Base-by-base conservation (phyloP, 2,797 vertebrate species). In the Poeciliopsis presidionis region DNA sequence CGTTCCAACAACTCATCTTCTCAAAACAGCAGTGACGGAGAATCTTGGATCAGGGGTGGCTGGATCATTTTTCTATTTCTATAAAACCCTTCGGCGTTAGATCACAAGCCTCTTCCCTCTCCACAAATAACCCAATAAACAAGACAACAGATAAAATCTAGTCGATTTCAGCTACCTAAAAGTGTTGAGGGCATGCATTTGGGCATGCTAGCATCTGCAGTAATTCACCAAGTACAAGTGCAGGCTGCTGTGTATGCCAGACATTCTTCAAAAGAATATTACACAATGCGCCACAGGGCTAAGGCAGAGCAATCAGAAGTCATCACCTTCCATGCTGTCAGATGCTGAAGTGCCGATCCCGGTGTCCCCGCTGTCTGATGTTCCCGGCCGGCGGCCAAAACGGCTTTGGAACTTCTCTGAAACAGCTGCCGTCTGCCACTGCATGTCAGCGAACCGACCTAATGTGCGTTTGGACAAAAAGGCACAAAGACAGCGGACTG, bases 311-410 rank as follows among this genome's bases (percentile, higher is more conserved):
- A 87, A 77, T 55, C 65, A 81, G 80, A 77, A 82, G 77, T 79
- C 83, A 79, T 97, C 94, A 99, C 98, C 98, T 91, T 98, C 97
- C 6, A 95, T 93, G 93, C 95, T 96, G 93, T 96, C 96, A 1
- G 96, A 97, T 78, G 96, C 95, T 61, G 96, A 96, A 43, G 95
- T 96, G 69, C 96, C 97, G 25, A 96, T 91, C 75, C 95, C 96
- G 0, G 96, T 96, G 74, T 97, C 96, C 79, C 94, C 88, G 0
- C 95, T 96, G 90, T 96, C 96, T 0, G 95, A 92, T 88, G 94
- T 91, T 43, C 95, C 96, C 4, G 95, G 92, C 22, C 95, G 95
- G 43, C 93, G 94, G 89, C 96, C 95, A 88, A 95, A 94, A 0
- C 93, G 95, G 87, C 95, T 96, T 91, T 97, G 96, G 87, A 95